Evolutionary conservation across 2,113 vertebrate genomes (phyloP).

Genomic region (human (Homo sapiens)): DNA sequence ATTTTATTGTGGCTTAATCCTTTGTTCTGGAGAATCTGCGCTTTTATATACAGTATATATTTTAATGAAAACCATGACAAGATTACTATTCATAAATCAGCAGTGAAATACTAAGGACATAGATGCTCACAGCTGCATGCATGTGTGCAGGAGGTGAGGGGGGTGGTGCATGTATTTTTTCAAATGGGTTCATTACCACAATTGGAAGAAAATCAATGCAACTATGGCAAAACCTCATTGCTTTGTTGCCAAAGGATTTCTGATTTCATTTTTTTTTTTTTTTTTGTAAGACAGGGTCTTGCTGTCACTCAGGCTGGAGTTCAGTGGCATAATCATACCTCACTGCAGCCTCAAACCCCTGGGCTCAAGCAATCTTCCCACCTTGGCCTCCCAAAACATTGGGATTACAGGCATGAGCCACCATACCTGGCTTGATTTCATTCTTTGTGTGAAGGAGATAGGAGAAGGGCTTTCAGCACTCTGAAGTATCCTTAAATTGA

Average conservation of each 20-base stretch:
- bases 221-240: slow-evolving; percentile 42
- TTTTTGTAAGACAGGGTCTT: no score
- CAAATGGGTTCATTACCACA: slow-evolving; percentile 60
- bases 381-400: no score
- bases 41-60: background rate
- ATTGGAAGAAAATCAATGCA: slow-evolving; percentile 65
- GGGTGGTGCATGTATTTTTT: background rate
- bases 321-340: no score
- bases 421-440: background rate
- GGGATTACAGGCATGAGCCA: no score
- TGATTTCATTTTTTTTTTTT: no score
- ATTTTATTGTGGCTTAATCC: background rate
- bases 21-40: slow-evolving; percentile 32
- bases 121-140: background rate
- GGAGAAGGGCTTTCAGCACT: slow-evolving; percentile 40
- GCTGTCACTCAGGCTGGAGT: no score
- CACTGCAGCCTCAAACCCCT: no score
- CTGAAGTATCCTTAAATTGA: slow-evolving; percentile 63
- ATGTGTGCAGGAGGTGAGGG: no score
- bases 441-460: slow-evolving; percentile 44
- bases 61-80: slow-evolving; percentile 56
- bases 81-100: slow-evolving; percentile 36
- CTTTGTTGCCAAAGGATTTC: slow-evolving; percentile 34
- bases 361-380: no score
- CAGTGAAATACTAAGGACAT: background rate